phyloP scores from a whole-genome alignment of 1,140 invertebrate species.

The Drosophila orosa region DNA sequence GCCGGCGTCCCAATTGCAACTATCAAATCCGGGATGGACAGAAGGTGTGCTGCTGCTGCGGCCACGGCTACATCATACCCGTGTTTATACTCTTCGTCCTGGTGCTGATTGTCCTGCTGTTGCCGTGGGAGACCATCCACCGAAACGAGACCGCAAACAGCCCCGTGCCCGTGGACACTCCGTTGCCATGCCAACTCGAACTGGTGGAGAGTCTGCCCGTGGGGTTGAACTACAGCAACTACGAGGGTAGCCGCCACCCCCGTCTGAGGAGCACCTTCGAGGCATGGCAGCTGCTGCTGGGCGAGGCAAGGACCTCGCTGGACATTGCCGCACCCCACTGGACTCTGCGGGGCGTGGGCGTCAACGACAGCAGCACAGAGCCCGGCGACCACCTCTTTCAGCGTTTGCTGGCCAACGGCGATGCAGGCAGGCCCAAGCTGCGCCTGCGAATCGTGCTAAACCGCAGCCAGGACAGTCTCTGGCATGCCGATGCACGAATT shows the following conservation, averaged over 20 bases:
- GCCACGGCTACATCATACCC: slow-evolving; percentile 66
- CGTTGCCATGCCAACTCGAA: slow-evolving; percentile 85
- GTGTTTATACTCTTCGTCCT: slow-evolving; percentile 66
- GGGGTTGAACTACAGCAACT: slow-evolving; percentile 89
- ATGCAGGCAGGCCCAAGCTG: slow-evolving; percentile 84
- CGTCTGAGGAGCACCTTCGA: slow-evolving; percentile 90
- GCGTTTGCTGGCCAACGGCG: slow-evolving; percentile 86
- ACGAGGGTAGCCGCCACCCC: slow-evolving; percentile 83
- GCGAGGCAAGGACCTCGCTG: slow-evolving; percentile 89
- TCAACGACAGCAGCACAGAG: slow-evolving; percentile 90
- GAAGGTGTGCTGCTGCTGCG: slow-evolving; percentile 45
- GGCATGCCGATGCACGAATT: slow-evolving; percentile 68
- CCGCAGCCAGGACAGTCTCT: slow-evolving; percentile 59
- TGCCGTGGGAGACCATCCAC: slow-evolving; percentile 70
- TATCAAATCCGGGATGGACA: slow-evolving; percentile 21
- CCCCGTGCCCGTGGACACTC: slow-evolving; percentile 43
- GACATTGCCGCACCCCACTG: slow-evolving; percentile 95
- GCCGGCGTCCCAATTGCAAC: slow-evolving; percentile 43
- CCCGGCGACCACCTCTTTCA: slow-evolving; percentile 91
- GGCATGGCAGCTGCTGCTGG: slow-evolving; percentile 91
- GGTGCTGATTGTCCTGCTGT: slow-evolving; percentile 67
- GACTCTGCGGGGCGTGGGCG: slow-evolving; percentile 92
- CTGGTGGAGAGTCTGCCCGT: slow-evolving; percentile 96
- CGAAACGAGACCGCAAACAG: slow-evolving; percentile 32
- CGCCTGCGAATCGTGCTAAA: slow-evolving; percentile 91